Conservation (phyloP, 2,113 vertebrate species). For the Shinisaurus crocodilurus region DNA sequence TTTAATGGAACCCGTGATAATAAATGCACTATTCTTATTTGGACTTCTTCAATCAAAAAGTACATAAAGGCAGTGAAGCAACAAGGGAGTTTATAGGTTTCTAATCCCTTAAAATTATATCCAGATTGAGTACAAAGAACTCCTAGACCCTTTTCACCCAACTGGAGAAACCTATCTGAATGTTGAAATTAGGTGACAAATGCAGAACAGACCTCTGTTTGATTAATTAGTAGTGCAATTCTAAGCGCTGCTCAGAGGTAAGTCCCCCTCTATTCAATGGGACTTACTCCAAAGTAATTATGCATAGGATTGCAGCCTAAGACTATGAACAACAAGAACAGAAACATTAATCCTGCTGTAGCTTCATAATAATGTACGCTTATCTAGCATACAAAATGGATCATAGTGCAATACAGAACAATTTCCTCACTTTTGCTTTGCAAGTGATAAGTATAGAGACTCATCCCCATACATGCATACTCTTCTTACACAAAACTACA, state of each 20-base stretch:
- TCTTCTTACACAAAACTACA: not conserved
- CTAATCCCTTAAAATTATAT: conserved; percentile 64
- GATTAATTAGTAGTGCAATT: not conserved
- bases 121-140: conserved; percentile 69
- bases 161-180: conserved; percentile 31
- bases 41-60: conserved; percentile 67
- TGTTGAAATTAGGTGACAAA: conserved; percentile 52
- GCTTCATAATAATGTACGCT: not conserved
- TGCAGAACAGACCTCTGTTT: not conserved
- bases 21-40: conserved; percentile 69
- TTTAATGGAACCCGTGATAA: conserved; percentile 75
- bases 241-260: not conserved
- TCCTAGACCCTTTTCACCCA: conserved; percentile 60
- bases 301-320: not conserved
- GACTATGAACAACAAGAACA: conserved; percentile 40
- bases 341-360: conserved; percentile 52
- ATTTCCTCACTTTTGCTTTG: not conserved
- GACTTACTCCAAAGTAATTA: not conserved
- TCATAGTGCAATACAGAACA: not conserved
- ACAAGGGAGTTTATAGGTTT: conserved; percentile 57
- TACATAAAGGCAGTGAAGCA: conserved; percentile 71
- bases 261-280: not conserved
- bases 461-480: not conserved
- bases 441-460: not conserved
- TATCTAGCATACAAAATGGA: not conserved